A percentile compares a stretch with the other conserved stretches of the same genome.
Conservation (phyloP, 37 sponge, comb jelly and placozoan genomes). For the Oopsacas minuta region DNA sequence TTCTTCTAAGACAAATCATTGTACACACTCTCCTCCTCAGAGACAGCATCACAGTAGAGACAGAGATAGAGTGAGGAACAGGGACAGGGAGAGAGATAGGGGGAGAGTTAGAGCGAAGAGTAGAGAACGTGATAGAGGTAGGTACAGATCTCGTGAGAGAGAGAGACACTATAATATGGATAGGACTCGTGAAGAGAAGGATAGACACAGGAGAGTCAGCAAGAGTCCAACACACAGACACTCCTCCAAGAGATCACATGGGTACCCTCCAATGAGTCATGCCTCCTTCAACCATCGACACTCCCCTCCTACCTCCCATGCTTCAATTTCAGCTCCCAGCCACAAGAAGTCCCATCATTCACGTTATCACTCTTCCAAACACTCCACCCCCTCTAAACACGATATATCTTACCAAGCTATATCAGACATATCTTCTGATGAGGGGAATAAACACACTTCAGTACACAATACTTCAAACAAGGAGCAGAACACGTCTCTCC, state of each 20-base stretch:
- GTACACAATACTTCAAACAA: not conserved
- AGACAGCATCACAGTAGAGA: not conserved
- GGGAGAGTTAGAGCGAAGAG: not conserved
- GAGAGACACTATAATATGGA: not conserved
- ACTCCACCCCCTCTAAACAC: not conserved
- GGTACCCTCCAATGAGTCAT: not conserved
- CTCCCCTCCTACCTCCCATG: conserved; percentile 17
- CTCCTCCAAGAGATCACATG: not conserved
- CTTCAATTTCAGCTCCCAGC: not conserved
- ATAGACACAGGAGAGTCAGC: conserved; percentile 1
- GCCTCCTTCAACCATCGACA: not conserved
- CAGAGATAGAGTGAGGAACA: not conserved
- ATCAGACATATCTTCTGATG: not conserved
- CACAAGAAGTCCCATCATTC: not conserved
- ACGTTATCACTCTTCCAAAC: not conserved
- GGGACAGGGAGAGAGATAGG: not conserved
- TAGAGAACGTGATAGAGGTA: not conserved
- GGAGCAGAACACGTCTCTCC: not conserved
- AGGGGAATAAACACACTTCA: not conserved
- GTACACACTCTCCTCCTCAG: not conserved
- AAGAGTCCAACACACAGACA: not conserved
- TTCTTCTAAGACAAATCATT: not conserved
- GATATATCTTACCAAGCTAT: not conserved
- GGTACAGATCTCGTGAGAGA: conserved; percentile 5
- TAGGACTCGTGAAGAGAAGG: not conserved